Evolutionary conservation across 2,888 invertebrate genomes (phyloP), one percentile per base, ranked within the genome.

Genomic region (Toxonevra muliebris): DNA sequence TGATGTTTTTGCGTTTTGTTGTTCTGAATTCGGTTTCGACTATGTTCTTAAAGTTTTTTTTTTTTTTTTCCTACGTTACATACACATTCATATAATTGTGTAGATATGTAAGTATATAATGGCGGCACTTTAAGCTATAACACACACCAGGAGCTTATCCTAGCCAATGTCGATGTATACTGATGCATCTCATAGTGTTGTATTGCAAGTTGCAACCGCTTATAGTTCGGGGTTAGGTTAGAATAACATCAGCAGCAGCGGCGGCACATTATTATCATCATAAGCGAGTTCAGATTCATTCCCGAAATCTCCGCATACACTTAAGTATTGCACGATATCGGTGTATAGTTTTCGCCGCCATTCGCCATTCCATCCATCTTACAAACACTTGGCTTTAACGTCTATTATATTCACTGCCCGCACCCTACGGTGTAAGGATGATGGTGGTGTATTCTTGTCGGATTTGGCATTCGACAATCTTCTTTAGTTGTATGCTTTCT

Each of bases 1-100:
- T 5, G 5, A 41, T 58, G 58, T 58, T 58, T n/a, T 53, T 53
- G 53, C 17, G 13, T 15, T 53, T 53, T n/a, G 13, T 53, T 15
- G 13, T 53, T 15, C 17, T 53, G 15, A 13, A 13, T n/a, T 48
- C 15, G 11, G 3, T 48, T 48, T 10, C 15, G 48, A 5, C 48
- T 48, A n/a, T 5, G 11, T 13, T 15, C 5, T 48, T 48, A 12
- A 13, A n/a, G 48, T 48, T 48, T 8, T 48, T 48, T 13, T 48
- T 48, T 11, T 45, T 45, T 11, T 45, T 45, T 11, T 11, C 12
- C 2, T 45, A 13, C 45, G 13, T 45, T 12, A 12, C 45, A 13
- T 45, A 12, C 12, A 11, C 12, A 13, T 2, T 15, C 15, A n/a
- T 48, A 48, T 13, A 45, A 11, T 45, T 45, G 45, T 5, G 48